A percentile compares a stretch with the other conserved stretches of the same genome.
phyloP scores from a whole-genome alignment of 2,888 invertebrate genomes.

The Ophion slaviceki region DNA sequence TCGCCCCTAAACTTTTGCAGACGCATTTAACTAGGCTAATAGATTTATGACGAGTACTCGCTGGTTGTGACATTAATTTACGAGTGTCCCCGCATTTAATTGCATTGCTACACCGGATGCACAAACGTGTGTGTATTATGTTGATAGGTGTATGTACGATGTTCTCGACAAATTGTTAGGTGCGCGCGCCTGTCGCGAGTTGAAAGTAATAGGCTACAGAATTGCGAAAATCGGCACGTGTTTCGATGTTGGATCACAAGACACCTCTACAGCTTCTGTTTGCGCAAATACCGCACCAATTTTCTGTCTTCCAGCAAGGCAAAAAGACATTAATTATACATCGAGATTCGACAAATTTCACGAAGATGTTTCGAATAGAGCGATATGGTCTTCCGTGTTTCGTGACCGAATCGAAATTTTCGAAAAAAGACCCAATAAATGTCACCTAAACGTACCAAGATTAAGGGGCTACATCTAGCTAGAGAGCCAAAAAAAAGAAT shows the following conservation, averaged over 20 bases:
- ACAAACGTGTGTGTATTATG: background rate
- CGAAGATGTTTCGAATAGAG: no score
- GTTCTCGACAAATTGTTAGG: background rate
- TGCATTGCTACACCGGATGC: background rate
- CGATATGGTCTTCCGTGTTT: no score
- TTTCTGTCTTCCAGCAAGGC: background rate
- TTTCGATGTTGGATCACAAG: slow-evolving; percentile 6
- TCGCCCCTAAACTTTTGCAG: no score
- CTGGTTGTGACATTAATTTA: slow-evolving; percentile 23
- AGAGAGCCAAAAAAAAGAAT: no score
- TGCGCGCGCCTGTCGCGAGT: background rate
- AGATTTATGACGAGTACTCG: background rate
- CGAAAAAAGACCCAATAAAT: no score
- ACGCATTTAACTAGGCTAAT: background rate
- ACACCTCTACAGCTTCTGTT: background rate
- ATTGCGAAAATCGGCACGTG: slow-evolving; percentile 9
- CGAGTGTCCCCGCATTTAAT: background rate
- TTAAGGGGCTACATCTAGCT: no score
- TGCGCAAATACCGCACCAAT: background rate
- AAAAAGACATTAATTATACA: no score
- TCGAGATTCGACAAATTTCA: no score
- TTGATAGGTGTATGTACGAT: no score
- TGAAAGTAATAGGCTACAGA: background rate
- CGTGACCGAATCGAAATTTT: no score
- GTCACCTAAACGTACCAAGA: no score